Evolutionary conservation across 2,888 invertebrate genomes (phyloP).

Genomic region (Lamellibrachia columna): DNA sequence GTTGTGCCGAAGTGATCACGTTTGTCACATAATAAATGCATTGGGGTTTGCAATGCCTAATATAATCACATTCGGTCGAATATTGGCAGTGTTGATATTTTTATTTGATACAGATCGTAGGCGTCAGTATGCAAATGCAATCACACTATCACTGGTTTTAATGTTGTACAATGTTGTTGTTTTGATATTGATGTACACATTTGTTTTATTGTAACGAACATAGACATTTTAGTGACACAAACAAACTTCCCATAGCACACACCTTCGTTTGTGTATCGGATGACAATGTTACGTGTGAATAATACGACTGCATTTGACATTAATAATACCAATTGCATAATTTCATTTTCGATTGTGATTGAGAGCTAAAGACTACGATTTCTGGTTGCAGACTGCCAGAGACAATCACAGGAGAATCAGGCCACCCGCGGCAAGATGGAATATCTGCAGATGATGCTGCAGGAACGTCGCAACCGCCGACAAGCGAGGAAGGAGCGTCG

Average conservation of each 20-base stretch:
- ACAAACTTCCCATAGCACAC: not conserved
- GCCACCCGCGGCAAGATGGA: slow-evolving; percentile 88
- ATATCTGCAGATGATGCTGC: slow-evolving; percentile 87
- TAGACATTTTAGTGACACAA: not conserved
- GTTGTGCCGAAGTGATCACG: no score
- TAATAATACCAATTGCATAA: not conserved
- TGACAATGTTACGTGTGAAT: not conserved
- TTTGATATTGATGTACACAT: no score
- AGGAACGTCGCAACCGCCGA: slow-evolving; percentile 79
- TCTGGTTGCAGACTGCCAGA: not conserved
- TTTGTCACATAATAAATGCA: no score
- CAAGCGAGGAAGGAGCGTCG: slow-evolving; percentile 75
- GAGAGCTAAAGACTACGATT: not conserved
- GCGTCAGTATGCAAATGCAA: no score
- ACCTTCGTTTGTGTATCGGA: not conserved
- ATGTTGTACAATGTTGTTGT: no score
- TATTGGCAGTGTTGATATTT: no score
- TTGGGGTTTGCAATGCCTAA: no score
- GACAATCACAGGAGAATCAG: slow-evolving; percentile 73
- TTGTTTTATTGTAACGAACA: not conserved
- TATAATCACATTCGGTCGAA: no score
- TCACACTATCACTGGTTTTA: no score
- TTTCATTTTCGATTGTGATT: not conserved
- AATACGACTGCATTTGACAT: not conserved
- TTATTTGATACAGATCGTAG: no score